These are phyloP conservation scores for Limnephilus rhombicus DNA, from an alignment of 2,888 invertebrate genomes.

Conservation along the genomic window DNA sequence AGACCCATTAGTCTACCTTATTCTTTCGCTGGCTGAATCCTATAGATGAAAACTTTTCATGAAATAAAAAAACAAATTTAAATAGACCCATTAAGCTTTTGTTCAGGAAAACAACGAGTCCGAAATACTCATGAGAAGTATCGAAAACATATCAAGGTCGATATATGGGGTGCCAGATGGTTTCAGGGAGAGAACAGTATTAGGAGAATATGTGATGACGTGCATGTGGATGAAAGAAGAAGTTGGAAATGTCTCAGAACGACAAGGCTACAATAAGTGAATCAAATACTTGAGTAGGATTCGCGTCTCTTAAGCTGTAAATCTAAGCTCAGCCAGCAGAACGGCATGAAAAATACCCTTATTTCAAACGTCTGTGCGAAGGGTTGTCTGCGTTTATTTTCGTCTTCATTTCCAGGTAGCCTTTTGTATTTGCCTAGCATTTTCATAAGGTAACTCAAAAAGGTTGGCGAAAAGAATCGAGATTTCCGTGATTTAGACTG, in stretches of 20 bases:
- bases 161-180: background rate
- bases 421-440: background rate
- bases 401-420: slow-evolving; percentile 10
- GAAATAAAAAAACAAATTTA: no score
- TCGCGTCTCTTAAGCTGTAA: background rate
- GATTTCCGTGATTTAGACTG: slow-evolving; percentile 38
- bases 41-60: no score
- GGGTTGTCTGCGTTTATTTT: slow-evolving; percentile 7
- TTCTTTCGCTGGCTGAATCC: no score
- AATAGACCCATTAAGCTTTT: no score
- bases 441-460: background rate
- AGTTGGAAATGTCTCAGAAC: no score
- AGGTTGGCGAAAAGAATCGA: background rate
- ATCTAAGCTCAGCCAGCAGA: background rate
- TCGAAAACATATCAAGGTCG: background rate
- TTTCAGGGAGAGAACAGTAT: background rate
- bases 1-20: no score
- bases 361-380: background rate
- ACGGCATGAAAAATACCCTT: background rate
- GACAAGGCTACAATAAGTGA: no score
- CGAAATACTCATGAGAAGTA: background rate
- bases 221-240: no score
- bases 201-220: no score
- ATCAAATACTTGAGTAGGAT: no score
- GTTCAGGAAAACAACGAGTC: background rate